A percentile compares a stretch with the other conserved stretches of the same genome.
phyloP scores from a whole-genome alignment of 2,888 invertebrate genomes.

The Nomada fucata region DNA sequence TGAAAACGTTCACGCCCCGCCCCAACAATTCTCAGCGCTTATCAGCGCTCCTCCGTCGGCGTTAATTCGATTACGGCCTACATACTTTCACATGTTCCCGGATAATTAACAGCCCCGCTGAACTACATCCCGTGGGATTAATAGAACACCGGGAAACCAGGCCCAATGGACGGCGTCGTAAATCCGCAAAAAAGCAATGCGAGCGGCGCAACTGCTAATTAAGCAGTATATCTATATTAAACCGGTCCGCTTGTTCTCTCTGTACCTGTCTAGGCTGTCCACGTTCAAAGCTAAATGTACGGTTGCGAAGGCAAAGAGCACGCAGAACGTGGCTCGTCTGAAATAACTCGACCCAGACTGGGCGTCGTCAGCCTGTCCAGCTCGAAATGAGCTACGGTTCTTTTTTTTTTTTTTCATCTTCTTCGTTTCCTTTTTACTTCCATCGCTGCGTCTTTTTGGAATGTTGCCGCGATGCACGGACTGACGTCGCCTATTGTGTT shows the following conservation, averaged over 20 bases:
- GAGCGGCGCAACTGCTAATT: conserved; percentile 54
- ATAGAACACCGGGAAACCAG: conserved; percentile 27
- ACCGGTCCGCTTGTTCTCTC: conserved; percentile 61
- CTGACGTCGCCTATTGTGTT: conserved; percentile 49
- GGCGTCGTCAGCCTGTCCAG: conserved; percentile 72
- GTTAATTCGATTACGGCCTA: conserved; percentile 48
- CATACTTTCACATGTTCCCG: conserved; percentile 44
- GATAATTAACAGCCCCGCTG: conserved; percentile 45
- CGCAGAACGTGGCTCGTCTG: conserved; percentile 63
- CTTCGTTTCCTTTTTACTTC: conserved; percentile 25
- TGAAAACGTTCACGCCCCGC: not conserved
- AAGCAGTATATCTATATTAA: conserved; percentile 65
- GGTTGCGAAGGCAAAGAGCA: conserved; percentile 55
- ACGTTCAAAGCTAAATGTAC: conserved; percentile 59
- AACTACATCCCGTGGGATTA: conserved; percentile 34
- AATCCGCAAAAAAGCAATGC: conserved; percentile 41
- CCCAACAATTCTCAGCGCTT: not conserved
- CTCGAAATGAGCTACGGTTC: conserved; percentile 71
- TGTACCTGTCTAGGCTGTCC: conserved; percentile 66
- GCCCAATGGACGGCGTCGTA: conserved; percentile 22
- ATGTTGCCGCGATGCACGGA: conserved; percentile 10
- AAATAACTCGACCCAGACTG: conserved; percentile 74
- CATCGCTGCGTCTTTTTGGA: not conserved
- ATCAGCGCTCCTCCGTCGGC: conserved; percentile 14
- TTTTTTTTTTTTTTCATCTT: conserved; percentile 7